phyloP scores from a whole-genome alignment of 2,888 invertebrate species.

The Rutpela maculata region DNA sequence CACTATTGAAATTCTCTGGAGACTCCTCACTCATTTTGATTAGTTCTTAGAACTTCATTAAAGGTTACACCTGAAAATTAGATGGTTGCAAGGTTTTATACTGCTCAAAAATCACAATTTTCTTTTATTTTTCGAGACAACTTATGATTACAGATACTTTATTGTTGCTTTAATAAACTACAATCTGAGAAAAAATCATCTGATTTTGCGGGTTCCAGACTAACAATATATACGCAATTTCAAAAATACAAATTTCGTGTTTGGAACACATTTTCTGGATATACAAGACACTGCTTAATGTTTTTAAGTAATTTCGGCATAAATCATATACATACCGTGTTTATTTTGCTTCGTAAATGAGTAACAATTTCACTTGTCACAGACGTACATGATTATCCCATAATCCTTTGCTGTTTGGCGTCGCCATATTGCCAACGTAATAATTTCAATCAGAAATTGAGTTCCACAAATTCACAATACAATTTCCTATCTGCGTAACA shows the following conservation, averaged over 20 bases:
- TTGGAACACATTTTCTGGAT: neutral
- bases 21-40: conserved; percentile 82
- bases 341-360: conserved; percentile 66
- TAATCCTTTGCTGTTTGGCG: conserved; percentile 71
- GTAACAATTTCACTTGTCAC: conserved; percentile 71
- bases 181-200: conserved; percentile 46
- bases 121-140: conserved; percentile 14
- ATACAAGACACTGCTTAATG: neutral
- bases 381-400: conserved; percentile 72
- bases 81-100: neutral
- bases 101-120: neutral
- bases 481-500: neutral
- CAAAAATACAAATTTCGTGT: neutral
- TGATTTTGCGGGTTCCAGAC: conserved; percentile 18
- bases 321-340: conserved; percentile 53
- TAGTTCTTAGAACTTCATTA: conserved; percentile 25
- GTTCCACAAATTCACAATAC: neutral
- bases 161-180: conserved; percentile 39
- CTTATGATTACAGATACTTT: conserved; percentile 9
- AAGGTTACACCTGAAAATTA: conserved; percentile 26
- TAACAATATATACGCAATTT: conserved; percentile 27
- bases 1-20: conserved; percentile 81
- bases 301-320: neutral
- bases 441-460: neutral
- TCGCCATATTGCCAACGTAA: conserved; percentile 70